A percentile compares a stretch with the other conserved stretches of the same genome.
These are phyloP conservation scores for Aphaenogaster floridana DNA, from an alignment of 1,140 invertebrate species.

Conservation along the genomic window DNA sequence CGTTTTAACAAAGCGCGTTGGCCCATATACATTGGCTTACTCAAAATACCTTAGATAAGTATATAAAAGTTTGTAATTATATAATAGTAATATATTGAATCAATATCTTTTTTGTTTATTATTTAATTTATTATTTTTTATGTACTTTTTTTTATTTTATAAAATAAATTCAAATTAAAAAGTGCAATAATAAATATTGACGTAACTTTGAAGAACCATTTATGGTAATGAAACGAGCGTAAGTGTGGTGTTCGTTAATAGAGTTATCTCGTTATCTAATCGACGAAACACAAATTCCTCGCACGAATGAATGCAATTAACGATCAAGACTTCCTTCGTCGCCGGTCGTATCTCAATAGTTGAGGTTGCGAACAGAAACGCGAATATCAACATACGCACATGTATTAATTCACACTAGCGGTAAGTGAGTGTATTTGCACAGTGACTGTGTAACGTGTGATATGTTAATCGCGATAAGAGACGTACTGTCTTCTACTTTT, in stretches of 20 bases:
- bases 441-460: conserved; percentile 33
- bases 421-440: background rate
- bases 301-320: background rate
- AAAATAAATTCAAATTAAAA: background rate
- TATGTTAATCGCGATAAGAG: conserved; percentile 48
- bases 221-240: background rate
- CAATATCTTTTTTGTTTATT: background rate
- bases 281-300: background rate
- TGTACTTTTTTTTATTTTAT: no score
- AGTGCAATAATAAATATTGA: background rate
- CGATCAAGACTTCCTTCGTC: background rate
- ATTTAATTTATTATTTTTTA: conserved; percentile 8
- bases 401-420: background rate
- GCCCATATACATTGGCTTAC: no score
- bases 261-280: conserved; percentile 8
- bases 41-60: no score
- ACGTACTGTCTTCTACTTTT: background rate
- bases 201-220: background rate
- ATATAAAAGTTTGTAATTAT: background rate
- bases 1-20: no score
- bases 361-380: background rate
- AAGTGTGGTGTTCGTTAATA: background rate
- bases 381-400: background rate
- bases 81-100: background rate
- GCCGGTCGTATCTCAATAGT: background rate